Evolutionary conservation across 2,113 vertebrate species (phyloP).

Genomic region (Bagarius yarrelli): DNA sequence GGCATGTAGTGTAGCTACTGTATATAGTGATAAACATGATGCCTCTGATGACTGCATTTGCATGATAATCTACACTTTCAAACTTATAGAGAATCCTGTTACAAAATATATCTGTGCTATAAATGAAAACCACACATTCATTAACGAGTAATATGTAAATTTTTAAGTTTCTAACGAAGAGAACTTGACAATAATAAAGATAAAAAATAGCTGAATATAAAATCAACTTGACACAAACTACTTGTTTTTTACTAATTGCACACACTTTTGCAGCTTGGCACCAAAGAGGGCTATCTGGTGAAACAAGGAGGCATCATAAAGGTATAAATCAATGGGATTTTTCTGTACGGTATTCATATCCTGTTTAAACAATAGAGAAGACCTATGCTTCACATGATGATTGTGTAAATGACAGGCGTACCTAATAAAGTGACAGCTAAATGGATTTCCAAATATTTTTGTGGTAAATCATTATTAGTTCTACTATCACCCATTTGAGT

Average conservation of each 20-base stretch:
- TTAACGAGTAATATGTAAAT: not conserved
- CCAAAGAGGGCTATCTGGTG: constrained; percentile 93
- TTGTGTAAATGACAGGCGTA: not conserved
- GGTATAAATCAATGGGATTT: constrained; percentile 52
- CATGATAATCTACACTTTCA: not conserved
- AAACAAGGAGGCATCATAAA: constrained; percentile 88
- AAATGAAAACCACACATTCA: not conserved
- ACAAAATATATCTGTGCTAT: not conserved
- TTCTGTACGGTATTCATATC: not conserved
- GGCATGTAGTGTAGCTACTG: not conserved
- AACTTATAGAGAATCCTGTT: not conserved
- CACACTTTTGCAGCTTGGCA: constrained; percentile 80
- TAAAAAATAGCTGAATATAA: not conserved
- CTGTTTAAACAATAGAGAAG: not conserved
- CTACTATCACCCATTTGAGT: not conserved
- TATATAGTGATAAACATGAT: not conserved
- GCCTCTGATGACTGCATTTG: not conserved
- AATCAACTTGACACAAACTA: not conserved
- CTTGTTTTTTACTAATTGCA: not conserved
- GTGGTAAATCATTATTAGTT: not conserved
- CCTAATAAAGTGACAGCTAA: not conserved
- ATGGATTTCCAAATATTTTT: not conserved
- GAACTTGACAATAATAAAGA: not conserved
- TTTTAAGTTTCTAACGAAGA: not conserved
- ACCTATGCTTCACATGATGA: no score